phyloP scores from a whole-genome alignment of 2,113 vertebrate genomes.

The human (Homo sapiens) region GRCh38 chr7:153754001-153754500 shows the following conservation, averaged over 20 bases:
- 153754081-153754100: background rate
- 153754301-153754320: background rate
- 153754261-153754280: background rate
- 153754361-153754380: no score
- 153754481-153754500: background rate
- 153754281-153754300: background rate
- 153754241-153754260: background rate
- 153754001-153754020: background rate
- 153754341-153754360: background rate
- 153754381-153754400: background rate
- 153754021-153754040: background rate
- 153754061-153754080: background rate
- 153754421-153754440: background rate
- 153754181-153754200: background rate
- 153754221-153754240: background rate
- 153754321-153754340: background rate
- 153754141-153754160: background rate
- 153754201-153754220: background rate
- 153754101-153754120: background rate
- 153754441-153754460: accelerated
- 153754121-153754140: background rate
- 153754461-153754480: background rate
- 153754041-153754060: background rate
- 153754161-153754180: background rate
- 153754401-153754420: background rate